phyloP scores from a whole-genome alignment of 2,797 vertebrate species.

The Tokudaia muenninki region DNA sequence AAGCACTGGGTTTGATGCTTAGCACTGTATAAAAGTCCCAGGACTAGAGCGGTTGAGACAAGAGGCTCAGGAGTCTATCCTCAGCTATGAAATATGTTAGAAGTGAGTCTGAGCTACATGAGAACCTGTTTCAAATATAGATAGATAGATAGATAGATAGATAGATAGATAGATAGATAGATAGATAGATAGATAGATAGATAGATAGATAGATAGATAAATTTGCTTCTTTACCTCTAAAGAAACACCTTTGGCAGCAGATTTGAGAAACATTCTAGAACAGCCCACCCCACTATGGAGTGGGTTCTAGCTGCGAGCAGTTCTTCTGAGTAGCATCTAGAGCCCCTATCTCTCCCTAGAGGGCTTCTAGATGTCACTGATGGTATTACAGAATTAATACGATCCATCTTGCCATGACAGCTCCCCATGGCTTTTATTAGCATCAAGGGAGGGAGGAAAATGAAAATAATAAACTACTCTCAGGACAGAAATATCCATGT shows the following conservation, averaged over 20 bases:
- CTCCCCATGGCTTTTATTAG: not conserved
- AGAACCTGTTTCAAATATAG: not conserved
- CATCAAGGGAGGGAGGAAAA: not conserved
- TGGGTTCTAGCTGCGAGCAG: not conserved
- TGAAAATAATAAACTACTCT: not conserved
- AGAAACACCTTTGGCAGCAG: not conserved
- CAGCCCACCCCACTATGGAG: fast-evolving
- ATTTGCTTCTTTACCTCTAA: not conserved
- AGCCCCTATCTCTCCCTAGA: not conserved
- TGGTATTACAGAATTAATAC: not conserved
- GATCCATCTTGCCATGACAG: not conserved
- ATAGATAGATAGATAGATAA: too few species aligned
- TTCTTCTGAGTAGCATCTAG: too few species aligned
- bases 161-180: too few species aligned
- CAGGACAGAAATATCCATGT: not conserved
- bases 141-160: too few species aligned
- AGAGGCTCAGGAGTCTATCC: not conserved
- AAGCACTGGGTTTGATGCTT: not conserved
- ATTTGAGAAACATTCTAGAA: not conserved
- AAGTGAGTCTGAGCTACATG: not conserved
- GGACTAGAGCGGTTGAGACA: not conserved
- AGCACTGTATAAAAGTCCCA: not conserved
- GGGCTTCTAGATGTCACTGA: not conserved
- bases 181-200: too few species aligned
- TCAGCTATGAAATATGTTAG: not conserved